Percentiles rank a stretch among this genome's conserved stretches.
These are phyloP conservation scores for Lepus timidus DNA, from an alignment of 2,113 vertebrate species.

Conservation along the genomic window DNA sequence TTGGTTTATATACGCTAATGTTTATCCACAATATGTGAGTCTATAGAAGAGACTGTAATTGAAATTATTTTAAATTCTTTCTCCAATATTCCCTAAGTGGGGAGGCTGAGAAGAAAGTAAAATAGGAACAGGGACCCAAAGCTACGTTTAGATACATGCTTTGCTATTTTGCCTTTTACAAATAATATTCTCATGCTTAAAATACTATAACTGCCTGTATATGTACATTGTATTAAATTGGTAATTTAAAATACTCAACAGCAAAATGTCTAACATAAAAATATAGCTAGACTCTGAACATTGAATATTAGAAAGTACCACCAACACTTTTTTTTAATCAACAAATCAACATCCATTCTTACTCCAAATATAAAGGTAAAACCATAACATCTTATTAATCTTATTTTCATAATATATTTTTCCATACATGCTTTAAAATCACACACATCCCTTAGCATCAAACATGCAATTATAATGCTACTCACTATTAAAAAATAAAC, in stretches of 20 bases:
- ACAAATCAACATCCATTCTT: constrained; percentile 14
- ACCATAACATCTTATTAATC: constrained; percentile 17
- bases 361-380: constrained; percentile 36
- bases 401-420: neutral
- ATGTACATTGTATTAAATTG: neutral
- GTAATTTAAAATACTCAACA: constrained; percentile 60
- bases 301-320: constrained; percentile 21
- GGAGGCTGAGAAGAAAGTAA: neutral
- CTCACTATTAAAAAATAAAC: constrained; percentile 20
- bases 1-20: neutral
- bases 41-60: neutral
- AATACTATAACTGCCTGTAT: neutral
- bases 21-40: constrained; percentile 24
- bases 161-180: constrained; percentile 5
- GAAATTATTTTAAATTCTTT: neutral
- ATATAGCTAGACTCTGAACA: neutral
- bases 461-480: neutral
- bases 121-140: neutral
- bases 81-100: neutral
- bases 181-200: constrained; percentile 29
- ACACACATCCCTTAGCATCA: neutral
- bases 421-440: neutral
- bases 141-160: neutral
- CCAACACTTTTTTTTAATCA: neutral
- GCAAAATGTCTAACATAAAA: constrained; percentile 23